These are phyloP conservation scores for Pyrochroa serraticornis DNA, from an alignment of 2,888 invertebrate genomes.

Conservation along the genomic window DNA sequence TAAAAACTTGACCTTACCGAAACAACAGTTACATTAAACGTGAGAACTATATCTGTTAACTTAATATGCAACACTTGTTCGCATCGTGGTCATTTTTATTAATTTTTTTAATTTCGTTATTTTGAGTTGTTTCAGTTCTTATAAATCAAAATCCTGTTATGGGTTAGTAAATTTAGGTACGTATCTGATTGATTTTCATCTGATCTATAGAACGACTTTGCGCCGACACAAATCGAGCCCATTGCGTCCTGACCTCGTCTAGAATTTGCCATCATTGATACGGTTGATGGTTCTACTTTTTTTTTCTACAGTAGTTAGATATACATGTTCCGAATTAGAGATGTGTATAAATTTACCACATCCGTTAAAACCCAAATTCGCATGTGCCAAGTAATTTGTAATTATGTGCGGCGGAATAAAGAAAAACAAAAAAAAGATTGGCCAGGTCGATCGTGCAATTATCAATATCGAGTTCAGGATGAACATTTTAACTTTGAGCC, in stretches of 20 bases:
- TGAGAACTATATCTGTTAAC: too few relatives aligned
- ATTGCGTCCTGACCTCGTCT: background rate
- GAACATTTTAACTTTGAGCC: too few relatives aligned
- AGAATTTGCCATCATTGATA: background rate
- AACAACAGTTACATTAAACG: too few relatives aligned
- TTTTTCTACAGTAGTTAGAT: background rate
- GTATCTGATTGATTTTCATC: background rate
- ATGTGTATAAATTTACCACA: constrained; percentile 14
- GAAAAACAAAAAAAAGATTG: constrained; percentile 6
- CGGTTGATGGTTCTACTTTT: constrained; percentile 3
- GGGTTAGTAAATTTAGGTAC: too few relatives aligned
- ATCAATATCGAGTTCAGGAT: too few relatives aligned
- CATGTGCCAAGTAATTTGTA: constrained; percentile 18
- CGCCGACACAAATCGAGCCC: background rate
- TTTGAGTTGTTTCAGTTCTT: too few relatives aligned
- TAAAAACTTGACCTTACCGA: too few relatives aligned
- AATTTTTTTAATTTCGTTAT: too few relatives aligned
- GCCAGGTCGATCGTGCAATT: constrained; percentile 9
- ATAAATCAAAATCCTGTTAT: too few relatives aligned
- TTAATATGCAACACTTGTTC: too few relatives aligned
- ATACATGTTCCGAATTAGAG: constrained; percentile 10
- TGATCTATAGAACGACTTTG: background rate
- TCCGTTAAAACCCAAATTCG: constrained; percentile 24
- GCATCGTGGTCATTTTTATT: too few relatives aligned
- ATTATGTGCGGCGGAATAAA: constrained; percentile 1